Base-by-base conservation (phyloP, 2,797 vertebrate species). In the Rhinatrema bivittatum region DNA sequence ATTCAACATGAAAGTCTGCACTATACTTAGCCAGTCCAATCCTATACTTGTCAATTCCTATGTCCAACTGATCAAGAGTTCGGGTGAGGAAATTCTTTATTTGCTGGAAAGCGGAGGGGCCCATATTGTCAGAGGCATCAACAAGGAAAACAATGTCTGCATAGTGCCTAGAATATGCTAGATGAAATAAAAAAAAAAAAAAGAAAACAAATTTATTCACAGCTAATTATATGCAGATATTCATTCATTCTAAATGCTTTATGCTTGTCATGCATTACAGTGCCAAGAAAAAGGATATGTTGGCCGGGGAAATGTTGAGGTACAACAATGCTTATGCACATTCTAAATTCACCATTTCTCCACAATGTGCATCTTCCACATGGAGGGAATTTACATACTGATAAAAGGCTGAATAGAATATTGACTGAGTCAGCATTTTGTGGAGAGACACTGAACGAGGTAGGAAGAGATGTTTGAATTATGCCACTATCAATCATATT, bases 61-160 rank as follows among this genome's bases (percentile, higher is more conserved):
- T 20, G 11, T 82, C 77, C 3, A 92, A 53, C 12, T 70, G 60
- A 31, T 45, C 65, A 30, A 54, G n/a, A 22, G 84, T 44, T 10
- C 39, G 42, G 7, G 2, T 14, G 7, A 91, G 59, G 17, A 84
- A 9, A 7, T 0, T 41, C 30, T 23, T 62, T 29, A 83, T 36
- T 45, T 70, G 37, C 39, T 63, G 61, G 41, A 79, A 84, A 21
- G 75, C 56, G 17, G 11, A 1, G 11, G 2, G 0, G 9, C 54
- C 60, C 20, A 68, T 63, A 3, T 29, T 36, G 5, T 72, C 13
- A 5, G 74, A 72, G 1, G 76, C 70, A 43, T 90, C 86, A 16
- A 88, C 44, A 30, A 93, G 74, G 54, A 92, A 85, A 57, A 90
- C 74, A 17, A 93, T 65, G 30, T 93, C 89, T 10, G 73, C 70